Base-by-base conservation (phyloP, 2,888 invertebrate genomes). In the Nomada flava region DNA sequence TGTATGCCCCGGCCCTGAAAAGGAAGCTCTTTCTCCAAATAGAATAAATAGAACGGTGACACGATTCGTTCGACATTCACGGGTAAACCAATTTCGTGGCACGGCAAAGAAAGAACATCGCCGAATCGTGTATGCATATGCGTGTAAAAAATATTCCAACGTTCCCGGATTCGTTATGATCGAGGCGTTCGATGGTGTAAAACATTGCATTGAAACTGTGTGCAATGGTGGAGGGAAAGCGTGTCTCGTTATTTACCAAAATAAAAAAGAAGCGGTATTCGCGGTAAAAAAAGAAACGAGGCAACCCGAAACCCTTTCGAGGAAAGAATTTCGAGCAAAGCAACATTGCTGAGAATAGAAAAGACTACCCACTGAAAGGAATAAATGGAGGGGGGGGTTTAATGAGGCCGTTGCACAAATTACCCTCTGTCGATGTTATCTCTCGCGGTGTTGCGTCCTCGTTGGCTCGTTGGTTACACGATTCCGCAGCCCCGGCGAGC, bases 371-470 rank as follows among this genome's bases (percentile, higher is more conserved):
- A 36, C 10, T 60, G 20, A 57, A 63, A 79, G 50, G 63, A 36
- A 78, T 42, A 47, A 67, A 55, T 36, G 29, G 42, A 18, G 23
- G 42, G 0, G 29, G 26, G 50, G 18, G 50, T 70, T 83, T 84
- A 86, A 88, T 79, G 78, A 88, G 86, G 86, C 82, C 84, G 83
- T 62, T 65, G 80, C 74, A 84, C 86, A 84, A 89, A 87, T 88
- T 86, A 81, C 63, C 73, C 67, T 70, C 69, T 68, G 69, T 52
- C 69, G 52, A 67, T 80, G 78, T 82, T 86, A 82, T 83, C 76
- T 65, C 79, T 50, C 75, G 53, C 64, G 50, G 55, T 50, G 70
- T 85, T 82, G 82, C 71, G 80, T 74, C 64, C 82, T 74, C 78
- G 82, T 86, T 83, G 81, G 75, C 71, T 78, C 60, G 82, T 84